phyloP scores from a whole-genome alignment of 1,140 invertebrate species.

The Listronotus bonariensis region DNA sequence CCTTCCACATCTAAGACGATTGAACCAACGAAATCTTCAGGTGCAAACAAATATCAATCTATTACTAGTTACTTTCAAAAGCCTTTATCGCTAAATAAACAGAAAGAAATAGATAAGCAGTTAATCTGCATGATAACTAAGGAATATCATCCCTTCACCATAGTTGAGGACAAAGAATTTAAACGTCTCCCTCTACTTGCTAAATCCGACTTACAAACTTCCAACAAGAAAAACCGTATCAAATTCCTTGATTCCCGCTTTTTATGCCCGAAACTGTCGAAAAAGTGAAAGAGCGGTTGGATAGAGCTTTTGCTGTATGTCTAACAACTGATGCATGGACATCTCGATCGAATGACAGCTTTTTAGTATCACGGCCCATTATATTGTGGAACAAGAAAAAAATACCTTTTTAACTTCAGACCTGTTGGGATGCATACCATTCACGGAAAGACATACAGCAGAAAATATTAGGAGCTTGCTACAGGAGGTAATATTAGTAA shows the following conservation, averaged over 20 bases:
- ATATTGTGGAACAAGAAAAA: conserved; percentile 14
- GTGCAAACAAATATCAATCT: no score
- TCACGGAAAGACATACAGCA: conserved; percentile 22
- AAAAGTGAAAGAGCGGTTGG: neutral
- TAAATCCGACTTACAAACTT: conserved; percentile 16
- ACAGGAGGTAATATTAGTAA: no score
- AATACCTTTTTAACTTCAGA: neutral
- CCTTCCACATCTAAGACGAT: no score
- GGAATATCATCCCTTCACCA: conserved; percentile 21
- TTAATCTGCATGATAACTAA: conserved; percentile 21
- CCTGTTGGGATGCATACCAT: conserved; percentile 8
- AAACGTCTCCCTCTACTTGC: neutral
- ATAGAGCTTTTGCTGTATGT: neutral
- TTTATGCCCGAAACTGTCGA: neutral
- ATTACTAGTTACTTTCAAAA: neutral
- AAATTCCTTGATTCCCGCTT: neutral
- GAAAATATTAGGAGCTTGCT: conserved; percentile 20
- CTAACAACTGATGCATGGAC: conserved; percentile 24
- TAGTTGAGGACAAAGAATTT: conserved; percentile 25
- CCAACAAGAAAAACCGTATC: conserved; percentile 21
- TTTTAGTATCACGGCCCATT: neutral
- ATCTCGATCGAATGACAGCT: conserved; percentile 12
- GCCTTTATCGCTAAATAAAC: conserved; percentile 6
- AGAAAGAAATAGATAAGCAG: conserved; percentile 20
- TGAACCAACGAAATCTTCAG: no score